These are phyloP conservation scores for Cynodonichthys magdalenae DNA, from an alignment of 2,797 vertebrate genomes.

Conservation along the genomic window DNA sequence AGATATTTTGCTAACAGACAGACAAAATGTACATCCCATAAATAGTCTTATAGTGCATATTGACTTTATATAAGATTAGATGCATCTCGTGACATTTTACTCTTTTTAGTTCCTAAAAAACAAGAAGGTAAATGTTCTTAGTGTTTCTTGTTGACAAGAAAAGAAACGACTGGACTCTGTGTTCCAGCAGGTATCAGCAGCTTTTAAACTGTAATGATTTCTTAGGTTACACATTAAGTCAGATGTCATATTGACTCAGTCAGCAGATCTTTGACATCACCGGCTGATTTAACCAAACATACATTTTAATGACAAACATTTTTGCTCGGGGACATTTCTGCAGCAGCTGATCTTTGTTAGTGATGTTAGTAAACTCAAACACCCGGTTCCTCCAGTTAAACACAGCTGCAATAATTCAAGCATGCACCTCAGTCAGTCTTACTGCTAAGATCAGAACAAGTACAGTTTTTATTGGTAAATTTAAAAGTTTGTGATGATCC, in stretches of 20 bases:
- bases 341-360: neutral
- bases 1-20: no score
- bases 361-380: neutral
- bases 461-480: neutral
- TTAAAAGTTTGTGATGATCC: neutral
- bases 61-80: neutral
- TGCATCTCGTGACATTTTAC: neutral
- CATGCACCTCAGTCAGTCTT: no score
- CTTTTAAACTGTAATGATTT: neutral
- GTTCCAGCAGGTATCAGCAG: neutral
- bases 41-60: no score
- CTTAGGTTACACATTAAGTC: no score
- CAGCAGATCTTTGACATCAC: neutral
- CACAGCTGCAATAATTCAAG: no score
- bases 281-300: neutral
- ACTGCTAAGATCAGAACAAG: no score
- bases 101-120: neutral
- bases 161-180: neutral
- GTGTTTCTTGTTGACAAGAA: neutral
- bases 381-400: no score
- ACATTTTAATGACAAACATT: neutral
- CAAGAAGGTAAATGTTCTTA: neutral
- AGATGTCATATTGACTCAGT: neutral
- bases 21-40: no score
- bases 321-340: neutral